Conservation (phyloP, 2,797 vertebrate species). For the Zenarchopterus dispar region DNA sequence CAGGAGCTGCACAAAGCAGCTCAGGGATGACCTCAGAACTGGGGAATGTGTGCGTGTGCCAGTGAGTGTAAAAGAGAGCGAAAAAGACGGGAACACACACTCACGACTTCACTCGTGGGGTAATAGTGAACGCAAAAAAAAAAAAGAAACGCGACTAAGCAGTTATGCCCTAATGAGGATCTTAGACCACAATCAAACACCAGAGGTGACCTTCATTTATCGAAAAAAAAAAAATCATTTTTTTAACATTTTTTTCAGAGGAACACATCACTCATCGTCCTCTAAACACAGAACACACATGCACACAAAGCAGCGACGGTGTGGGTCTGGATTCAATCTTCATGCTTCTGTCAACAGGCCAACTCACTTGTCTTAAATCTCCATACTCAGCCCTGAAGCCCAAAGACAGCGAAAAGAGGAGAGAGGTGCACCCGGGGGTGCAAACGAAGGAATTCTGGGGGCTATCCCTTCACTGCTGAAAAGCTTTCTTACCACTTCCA, state of each 20-base stretch:
- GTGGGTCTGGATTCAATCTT: constrained; percentile 75
- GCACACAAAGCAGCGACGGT: constrained; percentile 48
- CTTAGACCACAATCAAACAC: background rate
- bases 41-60: constrained; percentile 66
- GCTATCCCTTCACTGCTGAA: constrained; percentile 12
- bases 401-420: constrained; percentile 21
- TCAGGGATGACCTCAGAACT: constrained; percentile 71
- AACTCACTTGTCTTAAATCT: constrained; percentile 64
- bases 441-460: constrained; percentile 34
- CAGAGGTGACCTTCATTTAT: background rate
- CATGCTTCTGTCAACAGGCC: constrained; percentile 64
- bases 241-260: constrained; percentile 3
- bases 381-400: constrained; percentile 50
- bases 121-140: constrained; percentile 37
- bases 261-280: constrained; percentile 45
- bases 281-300: constrained; percentile 31
- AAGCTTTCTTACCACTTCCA: constrained; percentile 38
- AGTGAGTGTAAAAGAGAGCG: constrained; percentile 19
- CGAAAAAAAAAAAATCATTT: background rate
- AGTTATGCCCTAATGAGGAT: constrained; percentile 11
- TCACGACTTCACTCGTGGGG: constrained; percentile 27
- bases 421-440: constrained; percentile 9
- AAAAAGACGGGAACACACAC: constrained; percentile 18
- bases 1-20: constrained; percentile 71
- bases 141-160: constrained; percentile 30